Evolutionary conservation across 2,113 vertebrate genomes (phyloP).

Genomic region (Nematolebias whitei): DNA sequence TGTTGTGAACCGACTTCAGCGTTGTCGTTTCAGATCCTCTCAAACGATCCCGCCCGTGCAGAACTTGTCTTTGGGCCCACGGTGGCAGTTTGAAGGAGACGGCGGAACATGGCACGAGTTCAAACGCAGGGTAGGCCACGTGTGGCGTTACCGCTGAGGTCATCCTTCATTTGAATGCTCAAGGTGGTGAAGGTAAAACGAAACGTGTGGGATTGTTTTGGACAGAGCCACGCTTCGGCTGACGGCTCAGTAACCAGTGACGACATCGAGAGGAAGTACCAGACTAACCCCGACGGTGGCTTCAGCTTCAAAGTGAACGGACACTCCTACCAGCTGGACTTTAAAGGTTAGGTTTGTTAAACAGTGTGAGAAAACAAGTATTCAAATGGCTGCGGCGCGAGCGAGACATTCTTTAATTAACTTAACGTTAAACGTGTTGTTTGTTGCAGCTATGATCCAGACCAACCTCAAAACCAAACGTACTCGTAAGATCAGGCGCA

Average conservation of each 20-base stretch:
- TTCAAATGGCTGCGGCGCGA: too few species aligned
- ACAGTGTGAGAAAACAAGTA: not conserved
- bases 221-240: not conserved
- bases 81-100: conserved; percentile 72
- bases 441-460: conserved; percentile 64
- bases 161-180: not conserved
- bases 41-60: fast-evolving
- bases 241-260: conserved; percentile 54
- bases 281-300: conserved; percentile 14
- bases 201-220: not conserved
- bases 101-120: conserved; percentile 57
- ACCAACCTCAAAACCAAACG: conserved; percentile 41
- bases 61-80: not conserved
- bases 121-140: conserved; percentile 42
- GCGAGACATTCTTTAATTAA: not conserved
- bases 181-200: too few species aligned
- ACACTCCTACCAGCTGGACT: conserved; percentile 57
- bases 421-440: too few species aligned
- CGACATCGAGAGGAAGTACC: conserved; percentile 67
- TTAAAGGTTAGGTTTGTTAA: conserved; percentile 54
- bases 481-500: conserved; percentile 48
- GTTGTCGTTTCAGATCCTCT: conserved; percentile 22
- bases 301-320: conserved; percentile 51
- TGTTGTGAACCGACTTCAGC: not conserved
- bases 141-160: too few species aligned